These are phyloP conservation scores for Dasypus novemcinctus DNA, from an alignment of 2,113 vertebrate species.

Conservation along the genomic window DNA sequence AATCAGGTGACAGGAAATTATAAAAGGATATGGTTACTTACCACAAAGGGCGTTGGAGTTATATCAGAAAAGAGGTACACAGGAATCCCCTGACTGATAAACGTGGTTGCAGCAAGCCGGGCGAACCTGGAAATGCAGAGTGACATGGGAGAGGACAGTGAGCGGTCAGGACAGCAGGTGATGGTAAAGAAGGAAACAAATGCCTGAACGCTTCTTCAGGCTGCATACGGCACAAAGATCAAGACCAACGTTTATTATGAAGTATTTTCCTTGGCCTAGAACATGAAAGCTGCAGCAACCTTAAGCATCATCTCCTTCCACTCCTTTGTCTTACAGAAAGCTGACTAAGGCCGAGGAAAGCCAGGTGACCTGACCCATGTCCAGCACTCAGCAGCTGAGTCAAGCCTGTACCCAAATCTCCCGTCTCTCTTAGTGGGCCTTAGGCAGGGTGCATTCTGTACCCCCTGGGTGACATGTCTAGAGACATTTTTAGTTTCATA, in stretches of 20 bases:
- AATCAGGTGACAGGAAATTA: neutral
- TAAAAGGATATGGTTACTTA: constrained; percentile 75
- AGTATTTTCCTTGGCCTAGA: neutral
- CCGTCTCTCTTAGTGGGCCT: neutral
- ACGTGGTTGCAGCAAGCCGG: constrained; percentile 90
- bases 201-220: neutral
- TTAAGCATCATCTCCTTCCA: neutral
- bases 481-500: neutral
- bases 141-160: neutral
- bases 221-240: neutral
- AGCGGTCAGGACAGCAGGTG: rapidly evolving
- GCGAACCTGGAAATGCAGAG: constrained; percentile 85
- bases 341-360: neutral
- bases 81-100: constrained; percentile 91
- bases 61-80: constrained; percentile 94
- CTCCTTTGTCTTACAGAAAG: neutral
- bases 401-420: neutral
- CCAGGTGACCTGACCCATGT: neutral
- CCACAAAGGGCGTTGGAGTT: constrained; percentile 98
- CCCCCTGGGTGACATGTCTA: neutral
- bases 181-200: neutral
- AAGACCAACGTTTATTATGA: neutral
- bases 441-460: neutral
- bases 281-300: neutral
- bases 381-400: neutral